These are phyloP conservation scores for Sacculina carcini DNA, from an alignment of 2,888 invertebrate genomes.

Conservation along the genomic window DNA sequence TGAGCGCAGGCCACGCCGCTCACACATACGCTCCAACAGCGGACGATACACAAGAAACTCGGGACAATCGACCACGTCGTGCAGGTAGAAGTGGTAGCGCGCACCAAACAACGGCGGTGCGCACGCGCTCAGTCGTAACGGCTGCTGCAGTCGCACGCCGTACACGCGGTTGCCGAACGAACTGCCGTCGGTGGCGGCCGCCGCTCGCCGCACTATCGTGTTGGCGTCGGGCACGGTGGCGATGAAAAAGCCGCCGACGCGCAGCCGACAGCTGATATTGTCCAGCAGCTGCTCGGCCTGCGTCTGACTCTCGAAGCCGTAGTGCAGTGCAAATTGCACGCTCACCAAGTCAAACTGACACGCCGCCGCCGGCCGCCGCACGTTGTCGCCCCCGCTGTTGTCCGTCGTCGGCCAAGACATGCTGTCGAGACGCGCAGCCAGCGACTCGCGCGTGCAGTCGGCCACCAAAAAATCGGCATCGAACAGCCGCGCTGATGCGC, in stretches of 20 bases:
- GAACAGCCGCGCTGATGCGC: conserved; percentile 29
- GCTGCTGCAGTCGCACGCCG: conserved; percentile 31
- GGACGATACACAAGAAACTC: conserved; percentile 92
- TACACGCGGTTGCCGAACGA: conserved; percentile 54
- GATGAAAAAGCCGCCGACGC: conserved; percentile 77
- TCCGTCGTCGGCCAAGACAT: too few relatives aligned
- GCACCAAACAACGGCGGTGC: conserved; percentile 62
- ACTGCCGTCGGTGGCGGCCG: conserved; percentile 7
- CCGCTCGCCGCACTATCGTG: conserved; percentile 44
- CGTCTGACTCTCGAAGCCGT: conserved; percentile 62
- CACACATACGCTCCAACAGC: conserved; percentile 30
- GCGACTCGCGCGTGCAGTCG: conserved; percentile 51
- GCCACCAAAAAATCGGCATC: conserved; percentile 69
- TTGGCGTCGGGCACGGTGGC: conserved; percentile 86
- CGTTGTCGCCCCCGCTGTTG: not conserved
- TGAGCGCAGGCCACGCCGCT: conserved; percentile 24
- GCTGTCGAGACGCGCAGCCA: not conserved
- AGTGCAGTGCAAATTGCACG: conserved; percentile 96
- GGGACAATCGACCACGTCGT: conserved; percentile 92
- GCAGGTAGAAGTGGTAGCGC: conserved; percentile 79
- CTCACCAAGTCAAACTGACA: conserved; percentile 66
- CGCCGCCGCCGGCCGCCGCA: conserved; percentile 19
- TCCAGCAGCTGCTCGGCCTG: conserved; percentile 77
- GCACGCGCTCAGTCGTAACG: conserved; percentile 18
- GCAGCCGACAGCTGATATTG: conserved; percentile 70